A percentile compares a stretch with the other conserved stretches of the same genome.
Conservation (phyloP, 2,797 vertebrate genomes). For the Luscinia megarhynchos region DNA sequence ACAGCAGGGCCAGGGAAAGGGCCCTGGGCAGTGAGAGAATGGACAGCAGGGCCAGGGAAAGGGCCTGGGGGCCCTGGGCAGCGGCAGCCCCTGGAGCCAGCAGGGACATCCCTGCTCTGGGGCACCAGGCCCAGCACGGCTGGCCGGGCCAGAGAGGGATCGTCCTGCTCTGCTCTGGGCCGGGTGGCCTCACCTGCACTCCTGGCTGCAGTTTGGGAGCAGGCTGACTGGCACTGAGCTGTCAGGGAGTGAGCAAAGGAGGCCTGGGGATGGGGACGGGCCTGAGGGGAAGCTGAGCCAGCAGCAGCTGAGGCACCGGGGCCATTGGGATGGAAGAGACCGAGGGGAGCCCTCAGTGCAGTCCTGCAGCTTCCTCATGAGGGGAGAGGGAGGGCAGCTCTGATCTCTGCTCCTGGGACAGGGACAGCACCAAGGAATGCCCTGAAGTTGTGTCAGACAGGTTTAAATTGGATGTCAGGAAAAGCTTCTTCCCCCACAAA, state of each 20-base stretch:
- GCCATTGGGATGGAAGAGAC: background rate
- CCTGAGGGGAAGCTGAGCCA: background rate
- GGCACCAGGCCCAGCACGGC: background rate
- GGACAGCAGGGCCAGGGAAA: background rate
- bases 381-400: too few species aligned
- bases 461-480: too few species aligned
- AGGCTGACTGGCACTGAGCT: accelerated
- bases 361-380: background rate
- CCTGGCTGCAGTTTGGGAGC: accelerated
- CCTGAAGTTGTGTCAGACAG: too few species aligned
- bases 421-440: too few species aligned
- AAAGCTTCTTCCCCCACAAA: background rate
- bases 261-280: too few species aligned
- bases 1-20: too few species aligned
- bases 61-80: background rate
- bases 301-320: too few species aligned
- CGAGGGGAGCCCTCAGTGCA: too few species aligned
- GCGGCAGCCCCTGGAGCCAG: background rate
- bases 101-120: background rate
- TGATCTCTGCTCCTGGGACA: too few species aligned
- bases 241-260: accelerated
- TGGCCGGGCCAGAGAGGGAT: background rate
- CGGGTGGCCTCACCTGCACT: background rate
- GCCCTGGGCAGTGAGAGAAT: accelerated
- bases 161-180: background rate